Evolutionary conservation across 2,113 vertebrate genomes (phyloP), one percentile per base, ranked within the genome.

Genomic region (Tauraco erythrolophus): DNA sequence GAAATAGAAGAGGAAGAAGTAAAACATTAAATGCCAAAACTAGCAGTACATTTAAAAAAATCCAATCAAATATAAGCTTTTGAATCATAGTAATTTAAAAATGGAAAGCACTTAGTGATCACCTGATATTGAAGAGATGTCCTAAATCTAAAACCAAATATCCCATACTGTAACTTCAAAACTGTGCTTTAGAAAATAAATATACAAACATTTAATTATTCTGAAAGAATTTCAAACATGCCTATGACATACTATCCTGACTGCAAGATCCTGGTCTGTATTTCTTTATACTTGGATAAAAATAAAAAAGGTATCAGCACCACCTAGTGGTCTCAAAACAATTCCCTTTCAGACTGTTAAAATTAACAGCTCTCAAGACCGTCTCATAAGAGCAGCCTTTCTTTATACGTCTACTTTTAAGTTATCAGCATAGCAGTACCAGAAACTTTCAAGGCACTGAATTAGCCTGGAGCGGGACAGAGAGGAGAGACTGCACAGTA

Each of bases 301-400:
- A 86, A 65, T 88, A 53, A 89, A 85, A 96, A 97, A 95, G 94
- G 75, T 94, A 64, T 19, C 62, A 94, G 86, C 96, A 95, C 98
- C 98, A 98, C 76, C 98, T 98, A 98, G 97, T 82, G 98, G 98
- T 94, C 19, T 39, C 4, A 51, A 37, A 66, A 56, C 12, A 88
- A 61, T 37, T 56, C 81, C 2, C 17, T 68, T 65, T 50, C 25
- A 18, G 22, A 31, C 13, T 8, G 50, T 17, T 64, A 48, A 71
- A 69, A 68, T 35, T 14, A 60, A 60, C 13, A 11, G 8, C 10
- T 64, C 10, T 14, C 31, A 57, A 31, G 37, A 69, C 9, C n/a
- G 75, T 21, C 14, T 54, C 14, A 2, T 10, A 68, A 35, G 7
- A 66, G 15, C 43, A 53, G 9, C 10, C 13, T 31, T 45, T 45